Evolutionary conservation across 2,797 vertebrate species (phyloP).

Genomic region (Tarsius wallacei): DNA sequence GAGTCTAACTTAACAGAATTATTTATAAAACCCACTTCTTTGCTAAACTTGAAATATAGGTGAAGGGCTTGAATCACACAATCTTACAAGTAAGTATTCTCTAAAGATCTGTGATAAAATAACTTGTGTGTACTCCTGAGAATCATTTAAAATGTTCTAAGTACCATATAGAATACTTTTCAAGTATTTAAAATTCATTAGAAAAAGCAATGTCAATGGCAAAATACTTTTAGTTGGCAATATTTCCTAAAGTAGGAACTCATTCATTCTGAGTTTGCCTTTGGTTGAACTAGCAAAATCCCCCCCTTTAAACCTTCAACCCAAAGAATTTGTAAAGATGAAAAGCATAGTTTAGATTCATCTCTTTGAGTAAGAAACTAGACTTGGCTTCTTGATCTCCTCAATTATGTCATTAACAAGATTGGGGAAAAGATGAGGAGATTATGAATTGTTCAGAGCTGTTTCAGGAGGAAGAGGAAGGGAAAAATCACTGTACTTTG

Average conservation of each 20-base stretch:
- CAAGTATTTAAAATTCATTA: neutral
- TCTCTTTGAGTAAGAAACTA: neutral
- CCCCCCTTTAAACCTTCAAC: neutral
- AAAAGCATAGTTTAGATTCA: neutral
- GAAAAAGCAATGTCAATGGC: neutral
- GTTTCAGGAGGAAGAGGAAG: neutral
- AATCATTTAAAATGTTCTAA: neutral
- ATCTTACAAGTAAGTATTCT: neutral
- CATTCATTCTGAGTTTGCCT: neutral
- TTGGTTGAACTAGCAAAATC: neutral
- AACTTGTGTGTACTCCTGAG: neutral
- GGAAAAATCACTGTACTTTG: neutral
- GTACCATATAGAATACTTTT: neutral
- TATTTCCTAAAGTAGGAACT: neutral
- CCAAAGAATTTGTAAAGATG: neutral
- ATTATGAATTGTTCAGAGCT: neutral
- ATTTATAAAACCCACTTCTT: neutral
- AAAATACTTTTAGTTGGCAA: neutral
- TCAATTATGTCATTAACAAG: conserved; percentile 14
- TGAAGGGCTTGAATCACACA: neutral
- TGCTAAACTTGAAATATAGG: neutral
- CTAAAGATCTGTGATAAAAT: neutral
- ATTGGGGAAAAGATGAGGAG: neutral
- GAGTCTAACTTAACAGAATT: neutral
- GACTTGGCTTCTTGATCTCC: neutral